Evolutionary conservation across 2,797 vertebrate genomes (phyloP), one percentile per base, ranked within the genome.

Genomic region (Crenuchus spilurus): DNA sequence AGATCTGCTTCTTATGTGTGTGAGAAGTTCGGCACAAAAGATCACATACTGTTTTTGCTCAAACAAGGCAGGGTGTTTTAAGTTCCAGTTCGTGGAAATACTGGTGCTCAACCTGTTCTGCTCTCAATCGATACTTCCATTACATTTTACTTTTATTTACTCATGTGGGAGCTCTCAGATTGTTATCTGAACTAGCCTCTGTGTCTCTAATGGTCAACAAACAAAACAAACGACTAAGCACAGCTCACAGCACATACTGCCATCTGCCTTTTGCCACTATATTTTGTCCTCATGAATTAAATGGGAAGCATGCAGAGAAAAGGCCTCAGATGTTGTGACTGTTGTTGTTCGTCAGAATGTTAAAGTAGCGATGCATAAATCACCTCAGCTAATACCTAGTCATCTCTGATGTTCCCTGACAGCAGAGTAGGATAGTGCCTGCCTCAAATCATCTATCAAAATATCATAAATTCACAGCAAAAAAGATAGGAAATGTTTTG

Each of bases 111-210:
- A 30, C 48, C 44, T 51, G 13, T 33, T 74, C 48, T 60, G 44
- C 61, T 16, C 55, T 64, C 39, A 41, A 74, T 81, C 75, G 33
- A 80, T 81, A 79, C 39, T 73, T 77, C 68, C 70, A 62, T 79
- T 78, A 44, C 74, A 70, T 74, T 78, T 62, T 66, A 71, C 60
- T 77, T 64, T 81, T 77, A 79, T 81, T 81, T 75, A 80, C 72
- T 80, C 62, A 64, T 55, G 70, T 64, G 62, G 70, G 57, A 74
- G 77, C 67, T 74, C 69, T 78, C 51, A 42, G 69, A 77, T 67
- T 75, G 39, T 57, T 74, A 72, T 77, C 57, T 58, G 30, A 67
- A 75, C 20, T 54, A 63, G 66, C 72, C 51, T 62, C 54, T 30
- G 57, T 75, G 72, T 74, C 65, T 77, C 69, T 71, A 71, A 81